Conservation (phyloP, 2,888 invertebrate genomes). For the Drosophila borealis region DNA sequence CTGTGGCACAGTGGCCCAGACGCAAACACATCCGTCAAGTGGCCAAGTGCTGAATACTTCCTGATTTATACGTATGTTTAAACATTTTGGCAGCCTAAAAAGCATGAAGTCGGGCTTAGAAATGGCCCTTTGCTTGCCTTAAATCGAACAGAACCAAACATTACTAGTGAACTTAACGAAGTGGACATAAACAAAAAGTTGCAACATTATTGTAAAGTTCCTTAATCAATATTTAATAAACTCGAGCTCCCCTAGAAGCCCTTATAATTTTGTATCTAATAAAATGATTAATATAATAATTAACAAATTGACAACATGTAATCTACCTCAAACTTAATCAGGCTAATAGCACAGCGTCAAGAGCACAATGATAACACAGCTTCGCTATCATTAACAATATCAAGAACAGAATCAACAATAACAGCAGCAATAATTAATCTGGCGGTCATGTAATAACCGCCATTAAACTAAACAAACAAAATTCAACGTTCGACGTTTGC, state of each 20-base stretch:
- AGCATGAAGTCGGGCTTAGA: not conserved
- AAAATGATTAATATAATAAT: too few species aligned
- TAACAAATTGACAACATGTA: too few species aligned
- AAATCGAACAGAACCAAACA: not conserved
- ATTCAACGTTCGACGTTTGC: conserved; percentile 31
- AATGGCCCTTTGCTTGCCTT: not conserved
- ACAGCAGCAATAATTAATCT: conserved; percentile 63
- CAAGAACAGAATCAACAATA: conserved; percentile 17
- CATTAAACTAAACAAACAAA: conserved; percentile 74
- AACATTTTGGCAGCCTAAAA: not conserved
- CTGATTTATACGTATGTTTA: conserved; percentile 3
- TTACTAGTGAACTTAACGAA: too few species aligned
- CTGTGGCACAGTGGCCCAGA: conserved; percentile 4
- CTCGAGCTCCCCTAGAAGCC: too few species aligned
- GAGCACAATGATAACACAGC: conserved; percentile 3
- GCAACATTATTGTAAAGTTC: too few species aligned
- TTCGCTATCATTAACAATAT: conserved; percentile 36
- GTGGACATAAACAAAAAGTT: too few species aligned
- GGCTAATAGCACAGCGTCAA: conserved; percentile 47
- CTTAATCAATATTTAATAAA: too few species aligned
- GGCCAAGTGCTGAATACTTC: conserved; percentile 10
- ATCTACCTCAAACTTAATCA: conserved; percentile 44
- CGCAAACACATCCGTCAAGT: conserved; percentile 17
- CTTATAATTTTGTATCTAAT: too few species aligned
- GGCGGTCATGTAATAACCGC: conserved; percentile 65